Percentiles rank a stretch among this genome's conserved stretches.
Evolutionary conservation across 2,113 vertebrate genomes (phyloP).

Genomic region (Clarias magur): DNA sequence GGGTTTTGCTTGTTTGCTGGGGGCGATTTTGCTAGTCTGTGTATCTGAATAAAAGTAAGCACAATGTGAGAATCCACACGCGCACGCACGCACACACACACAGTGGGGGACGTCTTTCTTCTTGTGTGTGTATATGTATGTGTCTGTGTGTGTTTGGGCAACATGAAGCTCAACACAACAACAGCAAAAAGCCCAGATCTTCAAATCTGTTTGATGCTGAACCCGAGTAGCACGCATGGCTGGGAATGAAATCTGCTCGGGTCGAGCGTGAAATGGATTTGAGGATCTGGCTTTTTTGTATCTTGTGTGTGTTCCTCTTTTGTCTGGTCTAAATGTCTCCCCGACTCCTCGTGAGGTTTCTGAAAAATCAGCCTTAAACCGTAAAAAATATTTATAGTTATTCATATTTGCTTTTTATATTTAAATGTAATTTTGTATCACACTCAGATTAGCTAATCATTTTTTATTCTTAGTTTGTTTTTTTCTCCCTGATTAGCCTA

Average conservation of each 20-base stretch:
- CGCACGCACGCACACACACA: constrained; percentile 1
- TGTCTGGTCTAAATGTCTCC: not conserved
- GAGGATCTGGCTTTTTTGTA: constrained; percentile 26
- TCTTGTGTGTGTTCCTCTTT: constrained; percentile 26
- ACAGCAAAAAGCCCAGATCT: constrained; percentile 62
- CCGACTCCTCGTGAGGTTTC: not conserved
- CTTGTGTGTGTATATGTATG: constrained; percentile 66
- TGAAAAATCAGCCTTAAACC: not conserved
- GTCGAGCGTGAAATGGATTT: constrained; percentile 72
- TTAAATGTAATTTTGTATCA: not conserved
- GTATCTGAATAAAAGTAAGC: constrained; percentile 71
- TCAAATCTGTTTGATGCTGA: constrained; percentile 85
- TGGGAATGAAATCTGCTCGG: constrained; percentile 67
- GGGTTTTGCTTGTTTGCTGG: constrained; percentile 78
- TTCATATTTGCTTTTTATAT: not conserved
- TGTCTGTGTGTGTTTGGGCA: constrained; percentile 56
- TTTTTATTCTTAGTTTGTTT: not conserved
- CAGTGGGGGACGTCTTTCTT: constrained; percentile 73
- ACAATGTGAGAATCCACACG: constrained; percentile 78
- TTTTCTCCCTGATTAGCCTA: not conserved
- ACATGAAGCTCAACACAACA: constrained; percentile 21
- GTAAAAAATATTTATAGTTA: not conserved
- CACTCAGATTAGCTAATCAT: not conserved
- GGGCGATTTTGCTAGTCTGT: constrained; percentile 72
- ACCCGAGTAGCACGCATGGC: constrained; percentile 79